phyloP scores from a whole-genome alignment of 2,888 invertebrate species.

The Calameuta pallipes region DNA sequence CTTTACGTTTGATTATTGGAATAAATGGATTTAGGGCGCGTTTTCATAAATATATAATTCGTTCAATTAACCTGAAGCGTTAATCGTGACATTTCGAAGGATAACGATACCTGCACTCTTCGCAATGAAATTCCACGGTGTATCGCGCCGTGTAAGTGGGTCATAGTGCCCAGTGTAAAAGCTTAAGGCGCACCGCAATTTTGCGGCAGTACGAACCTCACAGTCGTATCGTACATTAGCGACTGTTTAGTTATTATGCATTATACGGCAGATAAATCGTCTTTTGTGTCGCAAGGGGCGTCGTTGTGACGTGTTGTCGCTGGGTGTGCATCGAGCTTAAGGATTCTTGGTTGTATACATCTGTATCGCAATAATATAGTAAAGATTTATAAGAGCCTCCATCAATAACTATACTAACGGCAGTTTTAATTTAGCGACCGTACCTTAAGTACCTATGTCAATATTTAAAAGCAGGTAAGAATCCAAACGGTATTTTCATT shows the following conservation, averaged over 20 bases:
- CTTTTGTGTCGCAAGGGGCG: neutral
- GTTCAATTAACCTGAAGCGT: neutral
- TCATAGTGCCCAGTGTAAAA: slow-evolving; percentile 31
- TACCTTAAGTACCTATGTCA: neutral
- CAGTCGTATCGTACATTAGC: neutral
- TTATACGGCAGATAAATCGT: neutral
- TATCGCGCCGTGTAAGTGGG: slow-evolving; percentile 29
- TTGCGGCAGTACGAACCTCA: neutral
- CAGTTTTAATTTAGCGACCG: neutral
- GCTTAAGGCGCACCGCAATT: slow-evolving; percentile 31
- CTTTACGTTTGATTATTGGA: neutral
- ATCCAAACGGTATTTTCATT: neutral
- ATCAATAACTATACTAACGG: neutral
- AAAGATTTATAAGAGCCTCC: neutral
- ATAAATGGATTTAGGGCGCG: neutral
- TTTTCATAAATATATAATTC: neutral
- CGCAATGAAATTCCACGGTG: neutral
- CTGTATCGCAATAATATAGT: neutral
- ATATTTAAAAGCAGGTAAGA: neutral
- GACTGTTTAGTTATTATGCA: neutral
- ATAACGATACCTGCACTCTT: neutral
- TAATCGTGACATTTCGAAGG: neutral
- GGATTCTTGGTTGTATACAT: neutral
- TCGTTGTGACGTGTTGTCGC: neutral
- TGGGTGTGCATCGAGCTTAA: neutral